Conservation (phyloP, 2,888 invertebrate species). For the Carterocephalus palaemon region DNA sequence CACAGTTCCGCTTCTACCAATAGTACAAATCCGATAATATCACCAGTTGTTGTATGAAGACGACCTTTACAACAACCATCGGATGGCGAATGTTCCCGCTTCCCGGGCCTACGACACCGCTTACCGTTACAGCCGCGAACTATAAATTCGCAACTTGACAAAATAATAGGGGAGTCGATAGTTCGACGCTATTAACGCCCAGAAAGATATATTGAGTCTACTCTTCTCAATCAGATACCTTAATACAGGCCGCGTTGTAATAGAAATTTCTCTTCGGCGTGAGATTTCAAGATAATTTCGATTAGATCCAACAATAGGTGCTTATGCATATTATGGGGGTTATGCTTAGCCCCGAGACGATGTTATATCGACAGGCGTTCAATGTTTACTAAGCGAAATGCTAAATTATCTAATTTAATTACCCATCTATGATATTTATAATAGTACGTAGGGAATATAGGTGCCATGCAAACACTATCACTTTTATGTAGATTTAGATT, state of each 20-base stretch:
- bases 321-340: slow-evolving; percentile 23
- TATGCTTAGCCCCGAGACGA: slow-evolving; percentile 20
- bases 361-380: slow-evolving; percentile 13
- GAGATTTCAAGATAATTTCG: slow-evolving; percentile 31
- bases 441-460: too few relatives aligned
- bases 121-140: slow-evolving; percentile 67
- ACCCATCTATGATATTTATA: not conserved
- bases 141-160: slow-evolving; percentile 76
- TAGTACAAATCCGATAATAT: slow-evolving; percentile 33
- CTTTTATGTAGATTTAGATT: not conserved
- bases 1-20: slow-evolving; percentile 25
- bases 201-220: slow-evolving; percentile 72
- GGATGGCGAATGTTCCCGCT: slow-evolving; percentile 40
- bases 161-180: slow-evolving; percentile 75
- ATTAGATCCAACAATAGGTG: slow-evolving; percentile 25
- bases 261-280: slow-evolving; percentile 45
- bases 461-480: too few relatives aligned
- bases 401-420: not conserved
- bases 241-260: slow-evolving; percentile 60
- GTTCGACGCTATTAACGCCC: slow-evolving; percentile 74
- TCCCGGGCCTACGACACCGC: slow-evolving; percentile 43
- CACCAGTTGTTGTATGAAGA: slow-evolving; percentile 37
- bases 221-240: slow-evolving; percentile 76
- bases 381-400: slow-evolving; percentile 14
- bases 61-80: slow-evolving; percentile 48